These are phyloP conservation scores for Hippocampus guttulatus DNA, from an alignment of 2,113 vertebrate genomes.

Conservation along the genomic window DNA sequence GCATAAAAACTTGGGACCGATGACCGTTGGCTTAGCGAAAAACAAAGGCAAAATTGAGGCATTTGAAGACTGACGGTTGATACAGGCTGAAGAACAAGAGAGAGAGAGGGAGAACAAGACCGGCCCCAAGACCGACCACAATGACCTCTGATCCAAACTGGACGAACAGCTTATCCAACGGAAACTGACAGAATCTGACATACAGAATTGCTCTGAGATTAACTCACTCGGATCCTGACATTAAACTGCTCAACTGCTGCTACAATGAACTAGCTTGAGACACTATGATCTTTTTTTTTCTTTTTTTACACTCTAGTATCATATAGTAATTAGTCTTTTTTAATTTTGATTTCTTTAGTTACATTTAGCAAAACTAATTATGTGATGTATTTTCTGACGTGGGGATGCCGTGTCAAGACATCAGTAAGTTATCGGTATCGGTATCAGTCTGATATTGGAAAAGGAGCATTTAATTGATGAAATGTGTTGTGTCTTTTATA, in stretches of 20 bases:
- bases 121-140: slow-evolving; percentile 24
- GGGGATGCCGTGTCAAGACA: too few relatives aligned
- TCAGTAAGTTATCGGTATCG: not conserved
- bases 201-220: not conserved
- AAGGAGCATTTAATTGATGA: not conserved
- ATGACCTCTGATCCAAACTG: slow-evolving; percentile 56
- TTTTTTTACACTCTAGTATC: not conserved
- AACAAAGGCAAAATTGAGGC: slow-evolving; percentile 67
- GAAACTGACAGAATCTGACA: slow-evolving; percentile 25
- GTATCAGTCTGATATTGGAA: not conserved
- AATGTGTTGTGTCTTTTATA: not conserved
- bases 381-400: not conserved
- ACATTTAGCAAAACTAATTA: not conserved
- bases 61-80: slow-evolving; percentile 61
- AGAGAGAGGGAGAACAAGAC: slow-evolving; percentile 16
- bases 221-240: not conserved
- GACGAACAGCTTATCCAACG: slow-evolving; percentile 42
- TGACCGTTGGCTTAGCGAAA: slow-evolving; percentile 70
- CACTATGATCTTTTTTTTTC: too few relatives aligned
- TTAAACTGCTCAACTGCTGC: not conserved
- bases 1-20: slow-evolving; percentile 66
- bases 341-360: not conserved
- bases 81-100: slow-evolving; percentile 55
- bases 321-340: not conserved
- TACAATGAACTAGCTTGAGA: not conserved